Percentiles rank a stretch among this genome's conserved stretches.
These are phyloP conservation scores for Dynastes grantii DNA, from an alignment of 2,888 invertebrate genomes.

Conservation along the genomic window DNA sequence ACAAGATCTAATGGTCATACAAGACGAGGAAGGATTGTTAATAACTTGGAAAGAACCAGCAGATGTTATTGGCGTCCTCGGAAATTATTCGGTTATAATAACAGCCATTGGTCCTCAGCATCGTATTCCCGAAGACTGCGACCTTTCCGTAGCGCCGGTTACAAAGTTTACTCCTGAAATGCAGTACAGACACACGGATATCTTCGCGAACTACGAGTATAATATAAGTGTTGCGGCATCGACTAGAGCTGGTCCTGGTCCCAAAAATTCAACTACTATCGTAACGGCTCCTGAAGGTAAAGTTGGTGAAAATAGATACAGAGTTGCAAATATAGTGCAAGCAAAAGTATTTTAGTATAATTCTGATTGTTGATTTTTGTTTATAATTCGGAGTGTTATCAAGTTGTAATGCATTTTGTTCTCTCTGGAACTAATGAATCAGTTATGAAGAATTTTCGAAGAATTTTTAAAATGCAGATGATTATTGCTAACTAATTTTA, in stretches of 20 bases:
- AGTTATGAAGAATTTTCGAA: too few species aligned
- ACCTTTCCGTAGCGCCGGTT: neutral
- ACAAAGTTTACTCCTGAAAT: neutral
- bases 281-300: constrained; percentile 36
- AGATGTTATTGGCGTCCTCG: constrained; percentile 55
- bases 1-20: constrained; percentile 45
- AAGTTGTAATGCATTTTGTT: too few species aligned
- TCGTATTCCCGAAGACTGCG: constrained; percentile 50
- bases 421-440: too few species aligned
- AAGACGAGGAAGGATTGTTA: constrained; percentile 47
- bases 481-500: too few species aligned
- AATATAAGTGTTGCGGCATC: constrained; percentile 43
- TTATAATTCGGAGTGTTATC: too few species aligned
- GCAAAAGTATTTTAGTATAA: too few species aligned
- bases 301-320: neutral
- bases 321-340: too few species aligned
- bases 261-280: neutral
- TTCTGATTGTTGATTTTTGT: too few species aligned
- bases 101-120: constrained; percentile 48
- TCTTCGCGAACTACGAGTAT: constrained; percentile 51
- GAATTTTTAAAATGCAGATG: too few species aligned
- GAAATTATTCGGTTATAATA: constrained; percentile 53
- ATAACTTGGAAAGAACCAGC: constrained; percentile 57
- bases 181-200: neutral
- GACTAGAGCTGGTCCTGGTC: constrained; percentile 35